Conservation (phyloP, 2,113 vertebrate species). For the Phainopepla nitens region DNA sequence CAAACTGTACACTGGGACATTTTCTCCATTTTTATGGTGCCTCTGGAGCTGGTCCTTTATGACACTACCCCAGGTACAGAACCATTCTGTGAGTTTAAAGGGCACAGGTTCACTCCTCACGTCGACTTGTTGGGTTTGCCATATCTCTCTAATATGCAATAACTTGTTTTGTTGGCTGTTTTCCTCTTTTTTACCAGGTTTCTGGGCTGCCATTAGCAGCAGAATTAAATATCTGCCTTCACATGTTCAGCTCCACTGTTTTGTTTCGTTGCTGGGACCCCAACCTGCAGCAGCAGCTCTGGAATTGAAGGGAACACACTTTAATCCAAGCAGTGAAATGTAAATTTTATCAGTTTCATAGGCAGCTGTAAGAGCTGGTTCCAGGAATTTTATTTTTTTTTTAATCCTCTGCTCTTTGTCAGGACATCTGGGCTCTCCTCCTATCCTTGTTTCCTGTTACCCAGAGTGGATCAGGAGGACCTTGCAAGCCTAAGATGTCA, state of each 20-base stretch:
- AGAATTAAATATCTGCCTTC: background rate
- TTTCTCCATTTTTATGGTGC: background rate
- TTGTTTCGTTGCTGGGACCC: background rate
- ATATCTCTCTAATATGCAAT: background rate
- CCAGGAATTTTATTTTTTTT: background rate
- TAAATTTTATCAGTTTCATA: background rate
- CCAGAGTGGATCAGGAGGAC: background rate
- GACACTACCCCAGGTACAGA: accelerated
- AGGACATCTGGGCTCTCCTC: background rate
- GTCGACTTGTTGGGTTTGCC: accelerated
- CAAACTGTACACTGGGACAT: background rate
- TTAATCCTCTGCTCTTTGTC: background rate
- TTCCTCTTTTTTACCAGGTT: background rate
- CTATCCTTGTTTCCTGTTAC: background rate
- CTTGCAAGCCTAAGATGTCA: background rate
- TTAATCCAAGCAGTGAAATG: background rate
- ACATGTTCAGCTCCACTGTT: background rate
- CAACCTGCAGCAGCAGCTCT: background rate
- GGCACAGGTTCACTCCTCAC: background rate
- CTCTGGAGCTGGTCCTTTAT: background rate
- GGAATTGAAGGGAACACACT: background rate
- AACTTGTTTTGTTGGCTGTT: background rate
- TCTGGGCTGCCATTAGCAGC: background rate
- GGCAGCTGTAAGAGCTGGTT: background rate
- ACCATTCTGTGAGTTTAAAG: background rate